These are phyloP conservation scores for Oceanites oceanicus DNA, from an alignment of 2,113 vertebrate genomes.

Conservation along the genomic window DNA sequence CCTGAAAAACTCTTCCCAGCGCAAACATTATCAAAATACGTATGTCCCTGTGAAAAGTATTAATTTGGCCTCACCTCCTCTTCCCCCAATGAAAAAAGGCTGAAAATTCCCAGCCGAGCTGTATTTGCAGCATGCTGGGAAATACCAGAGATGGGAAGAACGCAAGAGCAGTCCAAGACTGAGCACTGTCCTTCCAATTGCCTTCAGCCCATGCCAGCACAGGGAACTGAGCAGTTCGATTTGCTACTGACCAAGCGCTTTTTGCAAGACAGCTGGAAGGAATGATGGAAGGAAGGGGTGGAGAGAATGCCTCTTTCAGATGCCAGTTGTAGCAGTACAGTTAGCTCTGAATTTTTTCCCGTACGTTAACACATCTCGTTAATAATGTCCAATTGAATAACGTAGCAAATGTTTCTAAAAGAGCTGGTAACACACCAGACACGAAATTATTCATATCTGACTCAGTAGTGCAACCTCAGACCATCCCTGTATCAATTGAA, in stretches of 20 bases:
- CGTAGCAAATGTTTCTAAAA: background rate
- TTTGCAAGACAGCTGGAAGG: background rate
- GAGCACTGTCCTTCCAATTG: background rate
- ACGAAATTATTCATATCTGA: background rate
- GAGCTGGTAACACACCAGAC: background rate
- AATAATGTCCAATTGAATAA: background rate
- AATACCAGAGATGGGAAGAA: background rate
- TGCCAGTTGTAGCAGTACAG: background rate
- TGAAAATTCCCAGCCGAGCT: background rate
- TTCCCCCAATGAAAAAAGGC: background rate
- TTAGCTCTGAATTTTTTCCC: background rate
- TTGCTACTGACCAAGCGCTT: background rate
- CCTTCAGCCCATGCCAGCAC: background rate
- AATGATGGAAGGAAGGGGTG: background rate
- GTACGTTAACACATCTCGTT: background rate
- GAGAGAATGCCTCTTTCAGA: background rate
- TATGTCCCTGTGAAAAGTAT: background rate
- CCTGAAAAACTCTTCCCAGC: background rate
- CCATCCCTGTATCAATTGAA: background rate
- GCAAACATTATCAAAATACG: background rate
- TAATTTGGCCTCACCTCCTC: background rate
- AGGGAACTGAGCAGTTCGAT: background rate
- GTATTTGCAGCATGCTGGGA: background rate
- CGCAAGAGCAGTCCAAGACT: background rate
- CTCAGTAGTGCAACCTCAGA: background rate